Percentiles rank a stretch among this genome's conserved stretches.
phyloP scores from a whole-genome alignment of 2,888 invertebrate genomes.

The Athalia circularis region DNA sequence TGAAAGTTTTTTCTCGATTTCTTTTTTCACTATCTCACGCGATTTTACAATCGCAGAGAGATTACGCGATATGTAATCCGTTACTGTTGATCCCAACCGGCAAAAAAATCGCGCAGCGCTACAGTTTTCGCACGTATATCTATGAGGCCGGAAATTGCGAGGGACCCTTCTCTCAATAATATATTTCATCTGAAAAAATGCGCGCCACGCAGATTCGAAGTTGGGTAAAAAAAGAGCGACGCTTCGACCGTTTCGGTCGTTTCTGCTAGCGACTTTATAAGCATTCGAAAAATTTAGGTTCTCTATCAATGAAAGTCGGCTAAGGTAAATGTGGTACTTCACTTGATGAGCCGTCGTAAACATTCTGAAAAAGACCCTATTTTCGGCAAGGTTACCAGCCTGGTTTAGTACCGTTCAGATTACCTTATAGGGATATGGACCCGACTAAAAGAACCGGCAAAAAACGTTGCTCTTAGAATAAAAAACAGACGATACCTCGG shows the following conservation, averaged over 20 bases:
- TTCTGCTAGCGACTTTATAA: no score
- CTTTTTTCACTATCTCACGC: background rate
- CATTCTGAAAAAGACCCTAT: conserved; percentile 17
- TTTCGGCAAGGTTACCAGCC: background rate
- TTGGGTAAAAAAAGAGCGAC: background rate
- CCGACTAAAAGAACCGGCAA: background rate
- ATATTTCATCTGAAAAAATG: conserved; percentile 1
- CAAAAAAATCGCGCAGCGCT: background rate
- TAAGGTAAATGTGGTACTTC: conserved; percentile 7
- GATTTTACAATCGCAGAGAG: no score
- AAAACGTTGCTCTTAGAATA: background rate
- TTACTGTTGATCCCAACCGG: background rate
- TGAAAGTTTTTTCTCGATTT: background rate
- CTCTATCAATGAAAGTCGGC: conserved; percentile 4
- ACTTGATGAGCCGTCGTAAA: background rate
- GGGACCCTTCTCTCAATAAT: background rate
- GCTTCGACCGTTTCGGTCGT: background rate
- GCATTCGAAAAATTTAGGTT: conserved; percentile 13
- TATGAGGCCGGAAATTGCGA: conserved; percentile 6
- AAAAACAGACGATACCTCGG: background rate
- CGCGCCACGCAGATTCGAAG: background rate
- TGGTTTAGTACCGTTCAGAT: background rate
- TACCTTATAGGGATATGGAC: conserved; percentile 1
- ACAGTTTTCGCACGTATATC: background rate
- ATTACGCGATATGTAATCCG: conserved; percentile 10